Percentiles rank a stretch among this genome's conserved stretches.
Conservation (phyloP, 2,888 invertebrate genomes). For the Sphinx pinastri region DNA sequence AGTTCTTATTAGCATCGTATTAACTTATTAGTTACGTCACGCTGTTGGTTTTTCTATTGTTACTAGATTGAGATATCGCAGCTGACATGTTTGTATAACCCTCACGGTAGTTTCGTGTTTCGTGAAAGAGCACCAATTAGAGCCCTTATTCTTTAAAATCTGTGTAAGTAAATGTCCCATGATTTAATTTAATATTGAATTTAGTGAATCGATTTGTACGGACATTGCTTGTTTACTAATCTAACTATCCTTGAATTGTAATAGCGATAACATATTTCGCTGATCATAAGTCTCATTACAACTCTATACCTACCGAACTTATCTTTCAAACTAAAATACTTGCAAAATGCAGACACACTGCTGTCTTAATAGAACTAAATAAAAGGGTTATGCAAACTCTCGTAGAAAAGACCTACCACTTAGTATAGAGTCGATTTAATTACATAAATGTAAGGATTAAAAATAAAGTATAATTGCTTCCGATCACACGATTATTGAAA, state of each 20-base stretch:
- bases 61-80: conserved; percentile 28
- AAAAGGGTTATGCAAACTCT: too few species aligned
- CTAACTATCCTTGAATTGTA: too few species aligned
- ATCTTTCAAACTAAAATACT: too few species aligned
- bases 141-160: neutral
- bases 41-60: conserved; percentile 45
- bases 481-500: conserved; percentile 10
- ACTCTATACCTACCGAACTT: too few species aligned
- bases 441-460: neutral
- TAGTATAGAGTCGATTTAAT: neutral
- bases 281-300: too few species aligned
- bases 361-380: too few species aligned
- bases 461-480: conserved; percentile 2
- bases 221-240: too few species aligned
- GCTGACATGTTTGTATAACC: conserved; percentile 15
- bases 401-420: too few species aligned
- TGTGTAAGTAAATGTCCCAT: neutral
- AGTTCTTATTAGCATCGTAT: conserved; percentile 42
- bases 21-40: conserved; percentile 55
- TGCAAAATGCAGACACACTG: too few species aligned
- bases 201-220: too few species aligned
- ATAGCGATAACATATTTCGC: too few species aligned
- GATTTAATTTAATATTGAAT: too few species aligned
- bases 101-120: neutral
- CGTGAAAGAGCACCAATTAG: neutral